These are phyloP conservation scores for Gryon sp. DNA, from an alignment of 1,140 invertebrate genomes.

Conservation along the genomic window DNA sequence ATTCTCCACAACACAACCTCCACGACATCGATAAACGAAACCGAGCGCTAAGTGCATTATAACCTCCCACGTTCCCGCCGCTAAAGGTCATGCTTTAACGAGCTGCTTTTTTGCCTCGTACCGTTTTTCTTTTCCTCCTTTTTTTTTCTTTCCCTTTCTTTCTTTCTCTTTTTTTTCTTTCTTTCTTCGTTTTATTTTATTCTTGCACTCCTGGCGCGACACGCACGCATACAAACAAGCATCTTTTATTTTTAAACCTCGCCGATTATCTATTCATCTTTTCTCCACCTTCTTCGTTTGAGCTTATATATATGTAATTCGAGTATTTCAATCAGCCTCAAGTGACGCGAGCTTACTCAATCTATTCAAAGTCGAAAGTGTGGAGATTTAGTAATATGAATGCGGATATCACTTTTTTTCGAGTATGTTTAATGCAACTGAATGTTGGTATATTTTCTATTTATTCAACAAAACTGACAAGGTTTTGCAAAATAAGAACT, in stretches of 20 bases:
- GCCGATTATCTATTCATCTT: conserved; percentile 34
- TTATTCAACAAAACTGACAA: no score
- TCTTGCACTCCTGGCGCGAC: conserved; percentile 37
- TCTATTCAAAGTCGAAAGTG: not conserved
- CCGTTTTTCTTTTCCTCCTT: conserved; percentile 33
- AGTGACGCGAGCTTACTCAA: conserved; percentile 12
- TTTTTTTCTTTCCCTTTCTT: conserved; percentile 21
- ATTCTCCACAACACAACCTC: conserved; percentile 71
- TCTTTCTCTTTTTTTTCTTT: conserved; percentile 8
- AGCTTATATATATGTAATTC: conserved; percentile 24
- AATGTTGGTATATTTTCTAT: no score
- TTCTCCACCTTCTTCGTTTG: not conserved
- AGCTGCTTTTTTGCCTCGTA: conserved; percentile 67
- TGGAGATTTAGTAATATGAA: not conserved
- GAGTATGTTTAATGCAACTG: no score
- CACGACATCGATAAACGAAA: conserved; percentile 75
- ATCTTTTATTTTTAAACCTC: conserved; percentile 25
- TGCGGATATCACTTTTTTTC: not conserved
- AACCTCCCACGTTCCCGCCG: conserved; percentile 75
- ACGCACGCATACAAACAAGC: not conserved
- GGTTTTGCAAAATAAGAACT: no score
- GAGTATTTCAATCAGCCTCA: conserved; percentile 18
- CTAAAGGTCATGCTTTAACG: conserved; percentile 77
- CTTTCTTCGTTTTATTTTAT: not conserved
- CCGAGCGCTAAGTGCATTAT: conserved; percentile 76